These are phyloP conservation scores for Pangasius larnaudii DNA, from an alignment of 2,797 vertebrate genomes.

Conservation along the genomic window DNA sequence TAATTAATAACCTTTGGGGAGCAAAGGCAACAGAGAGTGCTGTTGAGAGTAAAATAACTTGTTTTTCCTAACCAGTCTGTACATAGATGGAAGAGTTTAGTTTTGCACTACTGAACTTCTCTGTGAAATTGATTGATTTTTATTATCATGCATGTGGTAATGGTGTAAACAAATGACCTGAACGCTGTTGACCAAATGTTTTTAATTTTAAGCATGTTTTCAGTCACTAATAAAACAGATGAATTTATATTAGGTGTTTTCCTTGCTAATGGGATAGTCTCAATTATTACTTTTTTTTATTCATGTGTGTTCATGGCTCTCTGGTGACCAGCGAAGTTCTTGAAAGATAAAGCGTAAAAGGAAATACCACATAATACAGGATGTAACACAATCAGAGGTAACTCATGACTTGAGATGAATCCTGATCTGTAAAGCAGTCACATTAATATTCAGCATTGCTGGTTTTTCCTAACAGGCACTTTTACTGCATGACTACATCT, in stretches of 20 bases:
- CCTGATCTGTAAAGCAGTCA: background rate
- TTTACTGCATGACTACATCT: slow-evolving; percentile 11
- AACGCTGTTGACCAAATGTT: background rate
- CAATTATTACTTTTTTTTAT: background rate
- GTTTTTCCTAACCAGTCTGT: background rate
- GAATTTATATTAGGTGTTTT: background rate
- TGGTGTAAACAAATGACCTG: background rate
- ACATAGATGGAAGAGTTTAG: background rate
- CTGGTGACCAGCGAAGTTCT: background rate
- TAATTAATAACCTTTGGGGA: background rate
- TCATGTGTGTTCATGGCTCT: background rate
- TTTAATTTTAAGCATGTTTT: background rate
- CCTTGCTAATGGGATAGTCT: background rate
- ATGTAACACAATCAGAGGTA: background rate
- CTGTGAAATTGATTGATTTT: background rate
- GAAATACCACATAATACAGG: background rate
- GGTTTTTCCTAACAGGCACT: slow-evolving; percentile 29
- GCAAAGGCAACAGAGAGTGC: background rate
- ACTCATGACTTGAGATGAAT: background rate
- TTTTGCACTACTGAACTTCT: background rate
- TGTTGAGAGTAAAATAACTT: background rate
- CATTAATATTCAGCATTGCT: background rate
- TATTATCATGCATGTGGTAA: background rate
- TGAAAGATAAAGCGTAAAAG: background rate
- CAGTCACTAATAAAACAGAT: background rate